These are phyloP conservation scores for Mormyrus hasselquistii DNA, from an alignment of 2,797 vertebrate genomes.

Conservation along the genomic window DNA sequence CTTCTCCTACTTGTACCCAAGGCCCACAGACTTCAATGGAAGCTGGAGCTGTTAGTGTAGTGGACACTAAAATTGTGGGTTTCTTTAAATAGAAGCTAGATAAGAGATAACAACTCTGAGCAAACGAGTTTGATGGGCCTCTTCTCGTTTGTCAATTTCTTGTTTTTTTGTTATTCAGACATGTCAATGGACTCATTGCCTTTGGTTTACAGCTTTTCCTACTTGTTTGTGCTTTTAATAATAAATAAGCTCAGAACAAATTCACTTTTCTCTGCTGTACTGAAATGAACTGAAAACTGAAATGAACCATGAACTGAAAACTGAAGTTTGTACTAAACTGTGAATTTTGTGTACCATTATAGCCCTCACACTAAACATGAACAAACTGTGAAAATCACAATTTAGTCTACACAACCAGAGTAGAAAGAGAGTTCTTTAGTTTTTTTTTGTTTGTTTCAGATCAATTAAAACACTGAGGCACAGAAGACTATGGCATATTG, in stretches of 20 bases:
- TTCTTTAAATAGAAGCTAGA: no score
- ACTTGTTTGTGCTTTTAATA: neutral
- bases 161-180: neutral
- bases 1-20: no score
- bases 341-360: neutral
- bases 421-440: neutral
- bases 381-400: neutral
- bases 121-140: no score
- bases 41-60: no score
- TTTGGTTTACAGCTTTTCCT: neutral
- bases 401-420: neutral
- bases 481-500: neutral
- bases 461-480: neutral
- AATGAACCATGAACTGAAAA: neutral
- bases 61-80: no score
- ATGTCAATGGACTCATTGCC: neutral
- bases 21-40: no score
- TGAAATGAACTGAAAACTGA: neutral
- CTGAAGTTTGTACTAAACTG: neutral
- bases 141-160: no score
- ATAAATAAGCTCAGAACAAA: neutral
- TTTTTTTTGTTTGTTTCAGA: neutral
- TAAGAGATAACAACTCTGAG: no score
- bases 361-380: neutral
- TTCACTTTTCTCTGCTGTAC: neutral